Base-by-base conservation (phyloP, 2,113 vertebrate genomes). In the Albula glossodonta region DNA sequence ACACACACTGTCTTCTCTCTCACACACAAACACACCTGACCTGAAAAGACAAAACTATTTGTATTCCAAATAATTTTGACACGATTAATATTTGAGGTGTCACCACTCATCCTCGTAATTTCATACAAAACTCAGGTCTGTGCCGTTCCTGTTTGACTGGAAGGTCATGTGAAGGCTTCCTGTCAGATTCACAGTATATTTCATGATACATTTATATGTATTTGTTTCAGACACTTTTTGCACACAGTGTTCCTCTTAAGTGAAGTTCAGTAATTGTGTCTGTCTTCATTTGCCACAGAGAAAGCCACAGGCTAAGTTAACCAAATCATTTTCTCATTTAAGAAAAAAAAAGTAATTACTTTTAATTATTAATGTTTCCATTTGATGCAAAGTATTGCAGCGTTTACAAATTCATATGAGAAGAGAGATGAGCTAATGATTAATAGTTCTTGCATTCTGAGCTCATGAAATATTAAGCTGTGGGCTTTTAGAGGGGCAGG, bases 381-480 rank as follows among this genome's bases (percentile, higher is more conserved):
- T 89, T 83, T 91, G 82, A 95, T 88, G 82, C 77, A 92, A 89
- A 90, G 84, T 89, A 85, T 84, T 88, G 84, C 90, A 83, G 92
- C 63, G 83, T 85, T 92, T 87, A 85, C 86, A 89, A 94, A 94
- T 89, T 77, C 89, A 90, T 78, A 82, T 78, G 7, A 48, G 19
- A 86, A 90, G 87, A 93, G 91, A 94, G 86, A 94, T 93, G 88
- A 83, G 87, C 89, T 90, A 93, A 89, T 89, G 87, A 93, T 95
- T 93, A 95, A 92, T 92, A 92, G 92, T 92, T 89, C 89, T 91
- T 94, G 92, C 88, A 88, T 93, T 93, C 91, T 88, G 90, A 87
- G 82, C 51, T 91, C 92, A 96, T 97, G 85, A 96, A 97, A 96
- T 96, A 96, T 95, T 96, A 91, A 96, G 94, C 86, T 87, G 87